Evolutionary conservation across 2,888 invertebrate genomes (phyloP).

Genomic region (Scrobipalpa atriplicella): DNA sequence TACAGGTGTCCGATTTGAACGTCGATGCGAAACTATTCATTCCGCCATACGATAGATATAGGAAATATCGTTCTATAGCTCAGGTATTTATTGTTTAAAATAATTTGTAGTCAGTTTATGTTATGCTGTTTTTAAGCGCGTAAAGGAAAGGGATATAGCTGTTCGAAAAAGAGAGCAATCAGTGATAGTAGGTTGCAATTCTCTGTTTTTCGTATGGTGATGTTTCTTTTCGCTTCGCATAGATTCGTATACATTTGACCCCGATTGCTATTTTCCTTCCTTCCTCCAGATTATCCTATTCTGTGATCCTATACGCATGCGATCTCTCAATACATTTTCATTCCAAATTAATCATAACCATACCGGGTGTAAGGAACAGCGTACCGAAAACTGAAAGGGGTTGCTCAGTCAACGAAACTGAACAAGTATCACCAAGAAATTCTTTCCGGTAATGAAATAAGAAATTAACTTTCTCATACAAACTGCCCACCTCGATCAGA

Average conservation of each 20-base stretch:
- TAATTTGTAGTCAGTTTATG: neutral
- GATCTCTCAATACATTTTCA: neutral
- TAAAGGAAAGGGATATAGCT: neutral
- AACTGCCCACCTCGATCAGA: no score
- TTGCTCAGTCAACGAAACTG: no score
- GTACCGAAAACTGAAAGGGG: no score
- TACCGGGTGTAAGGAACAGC: no score
- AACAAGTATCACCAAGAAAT: no score
- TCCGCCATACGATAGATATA: conserved; percentile 70
- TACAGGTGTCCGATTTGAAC: conserved; percentile 60
- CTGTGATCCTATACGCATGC: neutral
- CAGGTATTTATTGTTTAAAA: conserved; percentile 49
- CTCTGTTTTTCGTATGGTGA: neutral
- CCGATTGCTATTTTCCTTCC: neutral
- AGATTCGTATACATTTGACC: neutral
- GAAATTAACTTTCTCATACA: no score
- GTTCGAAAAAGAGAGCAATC: neutral
- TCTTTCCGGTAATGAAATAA: no score
- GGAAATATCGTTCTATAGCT: conserved; percentile 57
- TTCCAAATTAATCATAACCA: neutral
- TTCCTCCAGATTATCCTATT: neutral
- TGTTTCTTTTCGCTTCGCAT: neutral
- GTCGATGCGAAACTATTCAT: conserved; percentile 63
- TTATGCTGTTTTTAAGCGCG: neutral
- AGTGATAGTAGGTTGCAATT: neutral